Base-by-base conservation (phyloP, 2,113 vertebrate genomes). In the Lophura nycthemera region DNA sequence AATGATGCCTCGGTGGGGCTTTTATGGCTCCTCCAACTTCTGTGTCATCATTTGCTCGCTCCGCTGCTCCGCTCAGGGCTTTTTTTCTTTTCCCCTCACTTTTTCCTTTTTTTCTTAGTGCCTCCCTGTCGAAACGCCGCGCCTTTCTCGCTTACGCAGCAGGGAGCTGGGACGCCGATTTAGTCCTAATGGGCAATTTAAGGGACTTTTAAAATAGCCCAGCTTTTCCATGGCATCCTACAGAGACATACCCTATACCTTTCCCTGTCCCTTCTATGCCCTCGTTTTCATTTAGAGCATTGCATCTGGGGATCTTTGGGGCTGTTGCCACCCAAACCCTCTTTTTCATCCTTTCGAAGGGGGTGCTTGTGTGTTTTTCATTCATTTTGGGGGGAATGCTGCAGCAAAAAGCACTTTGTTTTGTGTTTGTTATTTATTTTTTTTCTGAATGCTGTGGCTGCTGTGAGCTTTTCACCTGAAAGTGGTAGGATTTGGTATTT, bases 11-110 rank as follows among this genome's bases (percentile, higher is more conserved):
- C 30, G 4, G 86, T 90, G 94, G 88, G 89, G 36, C 29, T 95
- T 95, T 97, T 94, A 97, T 93, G 91, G 86, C 93, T 81, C 60
- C 56, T 92, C 76, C 94, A 94, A 66, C 92, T 90, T 59, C 81
- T 85, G 56, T 83, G 83, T 67, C 95, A 97, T 96, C 92, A 79
- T 96, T 95, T 95, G 1, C 82, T 90, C 56, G 91, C 96, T 95
- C 45, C 8, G 3, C 88, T 92, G 88, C 93, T 80, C 71, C 1
- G 11, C 80, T 84, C 43, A 10, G 19, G 48, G 82, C 15, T 4
- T 54, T 59, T 36, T 52, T 9, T 40, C 83, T 72, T n/a, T 27
- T 30, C 69, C n/a, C 32, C 24, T 43, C 25, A 29, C 9, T 21
- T 69, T 57, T 57, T 18, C 11, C 24, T 34, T 24, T 89, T 88